These are phyloP conservation scores for Sycophila texana DNA, from an alignment of 2,888 invertebrate genomes.

Conservation along the genomic window DNA sequence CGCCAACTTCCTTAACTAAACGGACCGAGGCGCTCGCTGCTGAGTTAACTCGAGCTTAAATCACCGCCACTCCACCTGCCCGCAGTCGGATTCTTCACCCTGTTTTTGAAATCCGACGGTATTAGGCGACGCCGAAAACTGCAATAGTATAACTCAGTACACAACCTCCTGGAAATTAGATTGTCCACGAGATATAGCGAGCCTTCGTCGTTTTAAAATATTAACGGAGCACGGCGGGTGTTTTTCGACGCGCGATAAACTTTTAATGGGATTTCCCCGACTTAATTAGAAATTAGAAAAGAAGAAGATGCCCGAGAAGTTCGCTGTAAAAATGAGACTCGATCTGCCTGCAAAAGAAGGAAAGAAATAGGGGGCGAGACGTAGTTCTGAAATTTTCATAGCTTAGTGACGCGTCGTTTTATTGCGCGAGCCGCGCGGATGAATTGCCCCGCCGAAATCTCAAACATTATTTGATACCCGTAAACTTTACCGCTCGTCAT, in stretches of 20 bases:
- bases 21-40: slow-evolving; percentile 51
- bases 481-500: background rate
- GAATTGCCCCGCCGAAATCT: background rate
- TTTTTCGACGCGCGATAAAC: slow-evolving; percentile 3
- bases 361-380: too few species aligned
- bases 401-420: too few species aligned
- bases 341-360: too few species aligned
- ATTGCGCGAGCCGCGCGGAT: too few species aligned
- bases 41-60: slow-evolving; percentile 54
- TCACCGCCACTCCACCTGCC: slow-evolving; percentile 26
- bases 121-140: background rate
- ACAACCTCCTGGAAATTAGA: too few species aligned
- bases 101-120: background rate
- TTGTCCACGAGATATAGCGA: background rate
- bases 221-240: too few species aligned
- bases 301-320: too few species aligned
- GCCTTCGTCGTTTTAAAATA: background rate
- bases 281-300: background rate
- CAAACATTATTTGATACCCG: slow-evolving; percentile 2
- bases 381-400: too few species aligned
- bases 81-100: background rate
- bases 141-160: too few species aligned
- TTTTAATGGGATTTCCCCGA: slow-evolving; percentile 15
- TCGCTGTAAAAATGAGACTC: too few species aligned
- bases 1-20: slow-evolving; percentile 54